Evolutionary conservation across 2,113 vertebrate species (phyloP), one percentile per base, ranked within the genome.

Genomic region (Bambusicola thoracicus): DNA sequence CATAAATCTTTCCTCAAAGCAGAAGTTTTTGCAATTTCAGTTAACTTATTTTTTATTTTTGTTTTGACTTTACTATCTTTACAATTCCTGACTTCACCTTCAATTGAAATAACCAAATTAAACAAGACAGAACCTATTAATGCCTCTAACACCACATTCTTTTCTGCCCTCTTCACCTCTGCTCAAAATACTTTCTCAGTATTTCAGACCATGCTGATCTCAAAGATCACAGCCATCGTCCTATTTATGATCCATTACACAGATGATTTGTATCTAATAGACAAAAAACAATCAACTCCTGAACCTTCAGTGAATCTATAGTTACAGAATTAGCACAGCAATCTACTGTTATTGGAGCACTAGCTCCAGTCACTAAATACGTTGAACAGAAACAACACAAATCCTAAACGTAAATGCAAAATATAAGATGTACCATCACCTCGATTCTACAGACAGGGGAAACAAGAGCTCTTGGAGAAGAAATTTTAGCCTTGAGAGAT

Each of bases 1-100:
- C 58, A 89, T 83, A 91, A 92, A 79, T 85, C 58, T 79, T 87
- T 32, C n/a, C 85, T 89, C 67, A 92, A 87, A 86, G 70, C 49
- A 81, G 59, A 85, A 80, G 30, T 15, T 58, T 87, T 53, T 88
- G 63, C 49, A 58, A 55, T 76, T 89, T 80, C 11, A 17, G 77
- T 81, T 92, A 92, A 67, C 55, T 11, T 62, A 12, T 34, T 67
- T 90, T 77, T 84, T 9, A 56, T 48, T 65, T 83, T 77, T 89
- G 16, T 75, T 95, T 94, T 85, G 4, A 62, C 85, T 90, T 85
- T 75, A 81, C 87, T 72, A 51, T 46, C 15, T 89, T 87, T 63
- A 68, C n/a, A 74, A 77, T 79, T 90, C 43, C n/a, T 58, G 58
- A 65, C n/a, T 91, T 89, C 36, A 88, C 36, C 44, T 94, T 91